phyloP scores from a whole-genome alignment of 2,113 vertebrate genomes.

The Lophura nycthemera region DNA sequence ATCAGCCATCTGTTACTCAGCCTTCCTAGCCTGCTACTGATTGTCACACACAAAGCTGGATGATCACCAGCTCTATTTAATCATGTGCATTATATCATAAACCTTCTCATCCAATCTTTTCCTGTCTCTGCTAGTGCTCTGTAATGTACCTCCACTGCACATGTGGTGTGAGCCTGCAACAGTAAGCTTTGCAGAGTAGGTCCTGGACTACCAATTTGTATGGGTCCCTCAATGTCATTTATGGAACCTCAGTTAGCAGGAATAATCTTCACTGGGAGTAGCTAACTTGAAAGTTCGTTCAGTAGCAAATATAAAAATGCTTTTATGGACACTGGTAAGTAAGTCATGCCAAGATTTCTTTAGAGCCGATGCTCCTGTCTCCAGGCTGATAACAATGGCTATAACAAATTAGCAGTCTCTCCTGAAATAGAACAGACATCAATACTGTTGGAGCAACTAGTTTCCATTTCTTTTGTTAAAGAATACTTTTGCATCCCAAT shows the following conservation, averaged over 20 bases:
- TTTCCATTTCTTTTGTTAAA: background rate
- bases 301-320: conserved; percentile 11
- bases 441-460: accelerated
- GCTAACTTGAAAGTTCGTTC: background rate
- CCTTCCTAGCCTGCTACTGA: conserved; percentile 14
- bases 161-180: accelerated
- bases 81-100: background rate
- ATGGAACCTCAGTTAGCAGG: background rate
- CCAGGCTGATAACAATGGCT: background rate
- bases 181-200: background rate
- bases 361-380: background rate
- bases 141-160: background rate
- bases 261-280: background rate
- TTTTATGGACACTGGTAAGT: background rate
- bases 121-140: background rate
- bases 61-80: conserved; percentile 3
- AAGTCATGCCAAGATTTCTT: background rate
- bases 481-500: background rate
- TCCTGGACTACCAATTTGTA: background rate
- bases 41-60: background rate
- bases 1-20: conserved; percentile 58
- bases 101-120: conserved; percentile 17
- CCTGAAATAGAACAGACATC: background rate
- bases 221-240: background rate
- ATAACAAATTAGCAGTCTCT: background rate